Base-by-base conservation (phyloP, 2,888 invertebrate genomes). In the Xylocampa areola region DNA sequence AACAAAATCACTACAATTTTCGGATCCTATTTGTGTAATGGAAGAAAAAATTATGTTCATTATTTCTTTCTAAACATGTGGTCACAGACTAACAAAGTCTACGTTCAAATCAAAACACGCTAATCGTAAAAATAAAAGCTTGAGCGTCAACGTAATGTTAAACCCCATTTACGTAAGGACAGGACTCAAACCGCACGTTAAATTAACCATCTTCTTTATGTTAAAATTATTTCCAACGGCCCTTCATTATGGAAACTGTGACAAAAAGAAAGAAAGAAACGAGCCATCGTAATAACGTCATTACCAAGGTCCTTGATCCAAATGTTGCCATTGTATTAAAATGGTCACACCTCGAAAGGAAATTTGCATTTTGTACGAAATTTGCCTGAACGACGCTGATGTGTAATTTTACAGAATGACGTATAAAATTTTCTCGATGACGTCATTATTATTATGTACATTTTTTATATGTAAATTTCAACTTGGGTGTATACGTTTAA, bases 301-400 rank as follows among this genome's bases (percentile, higher is more conserved):
- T 81, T 82, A 79, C 70, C 62, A 59, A 73, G 71, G 71, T 74
- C 76, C 69, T 77, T 77, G 80, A 78, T 76, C 69, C 68, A 70
- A 84, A 82, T 68, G 76, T 50, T 37, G 68, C 76, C 72, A 78
- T 84, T 84, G 73, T 81, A 68, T 71, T 57, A 68, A 76, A 85
- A 84, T 81, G 76, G 76, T 75, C 77, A 76, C 79, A 84, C 78
- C 76, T 76, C 60, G 44, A 51, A n/a, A 53, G 50, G 43, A 52
- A 74, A 84, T 84, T 82, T 77, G 72, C 77, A 84, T 84, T 82
- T 82, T 48, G 49, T 49, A 62, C 52, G 11, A 60, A 62, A 65
- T 59, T 51, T 49, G 23, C 47, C 35, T 32, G 16, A 75, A 68
- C 40, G 57, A 54, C 62, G n/a, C n/a, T n/a, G n/a, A n/a, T n/a